A percentile compares a stretch with the other conserved stretches of the same genome.
Conservation (phyloP, 2,888 invertebrate species). For the Ophion ventricosus region DNA sequence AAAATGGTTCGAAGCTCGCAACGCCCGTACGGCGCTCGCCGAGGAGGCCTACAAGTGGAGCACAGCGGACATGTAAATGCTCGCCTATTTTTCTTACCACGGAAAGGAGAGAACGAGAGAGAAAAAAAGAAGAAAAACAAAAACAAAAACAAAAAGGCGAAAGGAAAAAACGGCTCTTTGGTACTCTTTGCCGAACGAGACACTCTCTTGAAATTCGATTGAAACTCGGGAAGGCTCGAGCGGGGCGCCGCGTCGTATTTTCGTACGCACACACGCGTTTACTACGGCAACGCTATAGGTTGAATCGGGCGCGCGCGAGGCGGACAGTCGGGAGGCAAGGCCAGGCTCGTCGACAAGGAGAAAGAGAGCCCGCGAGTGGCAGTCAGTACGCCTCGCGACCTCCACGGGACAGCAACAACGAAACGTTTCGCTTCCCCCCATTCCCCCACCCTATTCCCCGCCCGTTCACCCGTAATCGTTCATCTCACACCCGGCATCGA, state of each 20-base stretch:
- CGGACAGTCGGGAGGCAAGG: slow-evolving; percentile 80
- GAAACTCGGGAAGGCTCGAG: too few relatives aligned
- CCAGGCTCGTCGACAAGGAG: slow-evolving; percentile 80
- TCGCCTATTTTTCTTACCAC: neutral
- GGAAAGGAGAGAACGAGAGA: neutral
- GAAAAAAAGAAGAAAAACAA: neutral
- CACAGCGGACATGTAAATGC: slow-evolving; percentile 93
- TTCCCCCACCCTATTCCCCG: slow-evolving; percentile 20
- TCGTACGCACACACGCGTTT: neutral
- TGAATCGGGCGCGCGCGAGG: slow-evolving; percentile 56
- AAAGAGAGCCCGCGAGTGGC: slow-evolving; percentile 47
- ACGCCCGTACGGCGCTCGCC: slow-evolving; percentile 89
- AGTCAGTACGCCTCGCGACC: slow-evolving; percentile 81
- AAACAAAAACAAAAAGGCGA: too few relatives aligned
- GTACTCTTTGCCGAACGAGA: too few relatives aligned
- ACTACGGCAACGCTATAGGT: neutral
- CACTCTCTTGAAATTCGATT: too few relatives aligned
- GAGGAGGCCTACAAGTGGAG: slow-evolving; percentile 98
- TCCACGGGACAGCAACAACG: slow-evolving; percentile 72
- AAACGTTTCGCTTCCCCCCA: slow-evolving; percentile 33
- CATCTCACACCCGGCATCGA: too few relatives aligned
- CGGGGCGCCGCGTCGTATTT: too few relatives aligned
- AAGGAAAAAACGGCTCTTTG: too few relatives aligned
- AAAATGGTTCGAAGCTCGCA: slow-evolving; percentile 92
- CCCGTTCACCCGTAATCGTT: too few relatives aligned